A percentile compares a stretch with the other conserved stretches of the same genome.
phyloP scores from a whole-genome alignment of 2,888 invertebrate genomes.

The Nomada hirtipes region DNA sequence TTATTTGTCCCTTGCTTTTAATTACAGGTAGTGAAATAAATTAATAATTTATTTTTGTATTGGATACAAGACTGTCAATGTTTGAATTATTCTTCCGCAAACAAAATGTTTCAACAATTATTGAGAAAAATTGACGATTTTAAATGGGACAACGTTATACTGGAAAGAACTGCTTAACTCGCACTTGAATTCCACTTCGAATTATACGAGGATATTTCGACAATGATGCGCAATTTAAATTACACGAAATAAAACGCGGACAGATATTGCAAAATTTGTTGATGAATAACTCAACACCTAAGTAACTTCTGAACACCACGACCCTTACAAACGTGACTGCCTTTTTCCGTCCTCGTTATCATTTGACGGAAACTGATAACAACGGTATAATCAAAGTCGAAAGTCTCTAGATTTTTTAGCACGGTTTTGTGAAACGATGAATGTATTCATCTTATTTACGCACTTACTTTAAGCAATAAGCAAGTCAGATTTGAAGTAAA shows the following conservation, averaged over 20 bases:
- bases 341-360: constrained; percentile 55
- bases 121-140: not conserved
- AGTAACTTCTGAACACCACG: constrained; percentile 42
- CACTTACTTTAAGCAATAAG: not conserved
- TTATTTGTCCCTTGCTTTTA: not conserved
- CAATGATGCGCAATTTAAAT: not conserved
- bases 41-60: no score
- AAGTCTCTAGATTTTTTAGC: constrained; percentile 26
- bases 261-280: constrained; percentile 26
- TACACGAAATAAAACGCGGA: constrained; percentile 4
- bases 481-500: no score
- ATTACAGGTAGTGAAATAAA: not conserved
- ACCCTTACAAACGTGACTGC: constrained; percentile 34
- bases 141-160: not conserved
- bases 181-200: constrained; percentile 1
- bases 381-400: constrained; percentile 54
- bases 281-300: constrained; percentile 43
- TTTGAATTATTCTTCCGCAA: not conserved
- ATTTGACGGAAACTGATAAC: constrained; percentile 60
- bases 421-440: constrained; percentile 15
- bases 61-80: not conserved
- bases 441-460: not conserved
- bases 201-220: not conserved
- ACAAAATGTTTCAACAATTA: not conserved
- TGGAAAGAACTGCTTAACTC: not conserved